Evolutionary conservation across 2,797 vertebrate genomes (phyloP).

Genomic region (Jordanella pulchra): DNA sequence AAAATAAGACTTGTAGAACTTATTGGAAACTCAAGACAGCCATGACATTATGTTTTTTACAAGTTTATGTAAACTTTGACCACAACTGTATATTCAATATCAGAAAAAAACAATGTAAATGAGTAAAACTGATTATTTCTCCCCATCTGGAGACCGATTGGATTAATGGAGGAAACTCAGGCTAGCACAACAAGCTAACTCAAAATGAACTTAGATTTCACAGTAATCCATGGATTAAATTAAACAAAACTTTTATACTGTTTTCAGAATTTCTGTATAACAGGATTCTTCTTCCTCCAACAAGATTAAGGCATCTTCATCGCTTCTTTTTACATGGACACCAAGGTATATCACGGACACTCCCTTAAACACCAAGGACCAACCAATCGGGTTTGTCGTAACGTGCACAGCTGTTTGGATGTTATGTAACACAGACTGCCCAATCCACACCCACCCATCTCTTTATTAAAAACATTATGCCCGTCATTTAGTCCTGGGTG

Average conservation of each 20-base stretch:
- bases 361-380: neutral
- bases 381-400: neutral
- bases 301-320: neutral
- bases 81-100: no score
- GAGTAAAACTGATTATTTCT: neutral
- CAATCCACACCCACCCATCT: conserved; percentile 11
- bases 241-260: neutral
- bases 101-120: no score
- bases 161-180: no score
- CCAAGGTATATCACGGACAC: neutral
- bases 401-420: conserved; percentile 11
- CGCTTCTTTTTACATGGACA: neutral
- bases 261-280: neutral
- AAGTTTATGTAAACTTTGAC: no score
- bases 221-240: neutral
- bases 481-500: conserved; percentile 38
- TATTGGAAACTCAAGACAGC: no score
- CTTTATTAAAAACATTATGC: conserved; percentile 49
- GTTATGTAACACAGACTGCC: conserved; percentile 49
- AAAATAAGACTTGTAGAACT: no score
- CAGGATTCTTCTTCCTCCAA: neutral
- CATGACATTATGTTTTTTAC: no score
- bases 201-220: neutral
- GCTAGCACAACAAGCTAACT: neutral
- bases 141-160: no score